These are phyloP conservation scores for Crotalus helleri DNA, from an alignment of 2,113 vertebrate species.

Conservation along the genomic window DNA sequence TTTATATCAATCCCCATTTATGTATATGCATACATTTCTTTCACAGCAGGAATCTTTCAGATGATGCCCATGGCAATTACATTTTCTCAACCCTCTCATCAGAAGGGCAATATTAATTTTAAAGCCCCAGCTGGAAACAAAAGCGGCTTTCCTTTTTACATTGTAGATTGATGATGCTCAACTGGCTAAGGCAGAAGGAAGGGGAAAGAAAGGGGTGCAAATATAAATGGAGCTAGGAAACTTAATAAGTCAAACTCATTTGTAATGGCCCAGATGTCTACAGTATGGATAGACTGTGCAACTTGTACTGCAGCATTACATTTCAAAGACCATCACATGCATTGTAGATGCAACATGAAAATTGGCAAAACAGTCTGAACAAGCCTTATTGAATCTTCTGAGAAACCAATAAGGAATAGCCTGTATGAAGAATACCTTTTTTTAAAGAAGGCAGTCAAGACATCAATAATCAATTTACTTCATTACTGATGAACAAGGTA, in stretches of 20 bases:
- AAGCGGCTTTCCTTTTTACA: slow-evolving; percentile 61
- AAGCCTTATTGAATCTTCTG: slow-evolving; percentile 12
- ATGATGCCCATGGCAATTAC: slow-evolving; percentile 50
- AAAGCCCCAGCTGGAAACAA: slow-evolving; percentile 62
- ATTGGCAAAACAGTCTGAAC: slow-evolving; percentile 13
- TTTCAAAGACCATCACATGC: slow-evolving; percentile 28
- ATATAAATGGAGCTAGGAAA: slow-evolving; percentile 56
- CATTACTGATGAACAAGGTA: slow-evolving; percentile 12
- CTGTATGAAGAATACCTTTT: slow-evolving; percentile 21
- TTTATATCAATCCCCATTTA: slow-evolving; percentile 53
- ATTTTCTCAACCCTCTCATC: slow-evolving; percentile 52
- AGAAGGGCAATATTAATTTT: slow-evolving; percentile 58
- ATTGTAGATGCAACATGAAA: slow-evolving; percentile 7
- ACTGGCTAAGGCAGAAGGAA: slow-evolving; percentile 53
- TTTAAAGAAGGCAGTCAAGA: slow-evolving; percentile 16
- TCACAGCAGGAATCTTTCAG: slow-evolving; percentile 35
- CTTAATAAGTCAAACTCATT: slow-evolving; percentile 50
- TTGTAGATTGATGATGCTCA: slow-evolving; percentile 64
- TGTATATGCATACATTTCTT: slow-evolving; percentile 36
- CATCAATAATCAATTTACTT: slow-evolving; percentile 26
- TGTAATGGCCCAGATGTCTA: slow-evolving; percentile 6
- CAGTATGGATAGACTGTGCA: slow-evolving; percentile 28
- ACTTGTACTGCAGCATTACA: background rate
- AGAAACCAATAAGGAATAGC: background rate
- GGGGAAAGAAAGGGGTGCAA: slow-evolving; percentile 39